A percentile compares a stretch with the other conserved stretches of the same genome.
These are phyloP conservation scores for Acipenser oxyrinchus DNA, from an alignment of 2,797 vertebrate genomes.

Conservation along the genomic window DNA sequence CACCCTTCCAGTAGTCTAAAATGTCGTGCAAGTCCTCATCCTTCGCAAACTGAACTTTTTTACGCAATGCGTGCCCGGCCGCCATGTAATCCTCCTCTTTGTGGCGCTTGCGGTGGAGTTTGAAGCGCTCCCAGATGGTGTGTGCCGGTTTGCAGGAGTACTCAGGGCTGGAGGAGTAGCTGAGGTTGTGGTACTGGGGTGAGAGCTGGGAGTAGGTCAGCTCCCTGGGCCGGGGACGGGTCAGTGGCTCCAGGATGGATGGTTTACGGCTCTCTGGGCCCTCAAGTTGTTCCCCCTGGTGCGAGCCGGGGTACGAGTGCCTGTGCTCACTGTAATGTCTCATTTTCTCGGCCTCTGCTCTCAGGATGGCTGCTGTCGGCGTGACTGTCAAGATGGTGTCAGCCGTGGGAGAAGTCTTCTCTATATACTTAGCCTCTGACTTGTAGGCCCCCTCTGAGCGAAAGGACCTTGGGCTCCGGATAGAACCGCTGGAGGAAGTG, in stretches of 20 bases:
- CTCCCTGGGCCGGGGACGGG: constrained; percentile 86
- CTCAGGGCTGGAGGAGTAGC: constrained; percentile 92
- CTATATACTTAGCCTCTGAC: constrained; percentile 89
- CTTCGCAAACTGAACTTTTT: constrained; percentile 98
- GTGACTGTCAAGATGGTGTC: constrained; percentile 91
- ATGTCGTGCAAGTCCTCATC: constrained; percentile 99
- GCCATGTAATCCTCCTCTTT: constrained; percentile 95
- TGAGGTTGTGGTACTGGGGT: constrained; percentile 90
- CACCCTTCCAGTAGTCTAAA: constrained; percentile 99
- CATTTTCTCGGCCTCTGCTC: constrained; percentile 90
- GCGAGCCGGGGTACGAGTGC: constrained; percentile 86
- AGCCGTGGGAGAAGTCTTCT: constrained; percentile 84
- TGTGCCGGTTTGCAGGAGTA: constrained; percentile 87
- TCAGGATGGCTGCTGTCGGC: constrained; percentile 78
- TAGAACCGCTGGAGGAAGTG: constrained; percentile 82
- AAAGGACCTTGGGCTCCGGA: constrained; percentile 87
- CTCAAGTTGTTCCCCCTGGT: constrained; percentile 77
- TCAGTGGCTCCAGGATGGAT: constrained; percentile 91
- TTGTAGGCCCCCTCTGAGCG: constrained; percentile 76
- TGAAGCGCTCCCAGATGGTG: constrained; percentile 95
- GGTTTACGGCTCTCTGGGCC: constrained; percentile 72
- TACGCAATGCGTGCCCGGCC: constrained; percentile 89
- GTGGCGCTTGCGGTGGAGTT: constrained; percentile 87
- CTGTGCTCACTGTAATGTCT: constrained; percentile 87
- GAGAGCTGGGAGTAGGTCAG: constrained; percentile 91